Conservation (phyloP, 2,797 vertebrate species). For the Hylomyscus alleni region DNA sequence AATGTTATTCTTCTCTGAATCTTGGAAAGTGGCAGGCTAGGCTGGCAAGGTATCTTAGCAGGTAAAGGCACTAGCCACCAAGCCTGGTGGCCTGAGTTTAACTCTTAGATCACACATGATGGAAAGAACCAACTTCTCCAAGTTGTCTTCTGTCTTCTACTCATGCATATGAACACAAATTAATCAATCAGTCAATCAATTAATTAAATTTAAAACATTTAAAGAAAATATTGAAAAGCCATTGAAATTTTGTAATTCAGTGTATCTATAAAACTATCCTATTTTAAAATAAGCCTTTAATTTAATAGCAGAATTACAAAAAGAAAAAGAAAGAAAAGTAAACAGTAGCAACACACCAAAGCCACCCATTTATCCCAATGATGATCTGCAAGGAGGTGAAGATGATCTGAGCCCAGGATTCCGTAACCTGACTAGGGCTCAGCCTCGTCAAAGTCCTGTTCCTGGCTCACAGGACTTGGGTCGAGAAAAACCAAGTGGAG, state of each 20-base stretch:
- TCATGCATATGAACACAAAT: not conserved
- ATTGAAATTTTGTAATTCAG: slow-evolving; percentile 53
- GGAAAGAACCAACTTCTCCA: not conserved
- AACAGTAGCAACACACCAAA: not conserved
- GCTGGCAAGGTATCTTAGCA: not conserved
- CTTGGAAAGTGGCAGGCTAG: slow-evolving; percentile 29
- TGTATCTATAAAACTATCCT: not conserved
- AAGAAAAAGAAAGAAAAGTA: not conserved
- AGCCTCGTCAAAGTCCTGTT: not conserved
- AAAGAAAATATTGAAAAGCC: slow-evolving; percentile 49
- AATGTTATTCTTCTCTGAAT: slow-evolving; percentile 28
- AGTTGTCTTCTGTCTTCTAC: not conserved
- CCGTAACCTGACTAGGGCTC: not conserved
- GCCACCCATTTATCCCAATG: not conserved
- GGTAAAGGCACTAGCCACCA: not conserved
- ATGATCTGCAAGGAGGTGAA: not conserved
- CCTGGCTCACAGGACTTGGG: not conserved
- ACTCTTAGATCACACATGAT: not conserved
- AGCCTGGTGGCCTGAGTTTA: not conserved
- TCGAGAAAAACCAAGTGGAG: not conserved
- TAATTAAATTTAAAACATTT: not conserved
- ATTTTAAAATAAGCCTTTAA: slow-evolving; percentile 62
- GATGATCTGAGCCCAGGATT: not conserved
- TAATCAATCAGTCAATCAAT: not conserved
- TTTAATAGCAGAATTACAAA: slow-evolving; percentile 37